phyloP scores from a whole-genome alignment of 2,113 vertebrate species.

The Epinephelus moara region DNA sequence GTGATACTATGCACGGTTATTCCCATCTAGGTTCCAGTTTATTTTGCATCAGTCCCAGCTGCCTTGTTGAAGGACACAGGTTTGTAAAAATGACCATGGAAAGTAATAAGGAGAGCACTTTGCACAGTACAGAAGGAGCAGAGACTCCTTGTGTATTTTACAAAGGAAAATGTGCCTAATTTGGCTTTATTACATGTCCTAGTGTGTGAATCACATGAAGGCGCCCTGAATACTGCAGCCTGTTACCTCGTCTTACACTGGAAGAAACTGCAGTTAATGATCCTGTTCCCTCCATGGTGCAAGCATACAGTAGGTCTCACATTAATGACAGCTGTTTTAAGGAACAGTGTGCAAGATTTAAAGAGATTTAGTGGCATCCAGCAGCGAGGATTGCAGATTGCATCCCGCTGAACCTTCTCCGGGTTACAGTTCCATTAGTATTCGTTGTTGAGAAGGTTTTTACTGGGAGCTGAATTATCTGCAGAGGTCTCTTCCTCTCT shows the following conservation, averaged over 20 bases:
- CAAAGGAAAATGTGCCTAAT: background rate
- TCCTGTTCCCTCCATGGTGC: background rate
- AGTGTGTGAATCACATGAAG: conserved; percentile 23
- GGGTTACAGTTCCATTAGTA: too few relatives aligned
- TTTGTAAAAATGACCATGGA: conserved; percentile 38
- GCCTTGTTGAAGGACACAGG: conserved; percentile 61
- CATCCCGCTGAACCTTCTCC: too few relatives aligned
- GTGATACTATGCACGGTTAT: conserved; percentile 10
- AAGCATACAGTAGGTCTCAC: conserved; percentile 30
- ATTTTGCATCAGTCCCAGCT: conserved; percentile 48
- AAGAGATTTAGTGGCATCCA: too few relatives aligned
- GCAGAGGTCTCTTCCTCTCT: too few relatives aligned
- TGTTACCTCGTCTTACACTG: conserved; percentile 42
- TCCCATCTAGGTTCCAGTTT: conserved; percentile 58
- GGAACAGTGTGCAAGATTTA: too few relatives aligned
- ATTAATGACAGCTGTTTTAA: background rate
- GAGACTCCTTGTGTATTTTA: background rate
- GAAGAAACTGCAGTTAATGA: conserved; percentile 7
- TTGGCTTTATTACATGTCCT: background rate
- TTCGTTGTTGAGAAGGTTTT: too few relatives aligned
- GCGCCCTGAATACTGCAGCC: conserved; percentile 1
- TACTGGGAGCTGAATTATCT: too few relatives aligned
- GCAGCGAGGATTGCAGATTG: too few relatives aligned
- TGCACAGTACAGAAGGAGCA: background rate
- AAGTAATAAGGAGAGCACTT: background rate